Evolutionary conservation across 2,888 invertebrate species (phyloP).

Genomic region (Brachyptera risi): DNA sequence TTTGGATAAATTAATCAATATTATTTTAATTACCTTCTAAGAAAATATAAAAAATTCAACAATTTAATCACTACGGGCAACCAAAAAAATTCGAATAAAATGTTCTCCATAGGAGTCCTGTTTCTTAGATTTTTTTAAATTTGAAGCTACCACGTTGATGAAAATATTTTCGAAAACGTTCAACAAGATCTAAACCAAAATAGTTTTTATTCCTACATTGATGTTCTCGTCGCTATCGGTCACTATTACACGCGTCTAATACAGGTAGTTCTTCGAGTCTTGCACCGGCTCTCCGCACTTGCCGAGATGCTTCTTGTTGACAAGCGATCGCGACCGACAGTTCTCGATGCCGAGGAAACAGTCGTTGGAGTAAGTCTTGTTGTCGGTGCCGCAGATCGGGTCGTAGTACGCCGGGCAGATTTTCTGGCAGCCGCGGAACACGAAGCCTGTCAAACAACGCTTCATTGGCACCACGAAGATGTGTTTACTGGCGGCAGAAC

Average conservation of each 20-base stretch:
- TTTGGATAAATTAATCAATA: too few species aligned
- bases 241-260: constrained; percentile 55
- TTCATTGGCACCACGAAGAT: constrained; percentile 87
- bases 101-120: too few species aligned
- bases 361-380: constrained; percentile 88
- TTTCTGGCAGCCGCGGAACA: constrained; percentile 80
- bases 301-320: constrained; percentile 74
- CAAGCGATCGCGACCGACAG: constrained; percentile 75
- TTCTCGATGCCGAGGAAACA: constrained; percentile 91
- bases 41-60: too few species aligned
- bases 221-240: background rate
- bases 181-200: too few species aligned
- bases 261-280: constrained; percentile 84
- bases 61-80: too few species aligned
- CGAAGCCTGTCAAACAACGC: constrained; percentile 77
- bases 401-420: constrained; percentile 85
- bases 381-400: constrained; percentile 90
- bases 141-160: too few species aligned
- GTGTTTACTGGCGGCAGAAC: constrained; percentile 61
- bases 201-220: background rate
- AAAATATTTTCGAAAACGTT: too few species aligned
- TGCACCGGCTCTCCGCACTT: constrained; percentile 81
- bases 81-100: too few species aligned
- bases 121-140: too few species aligned
- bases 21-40: too few species aligned